Evolutionary conservation across 2,797 vertebrate species (phyloP).

Genomic region (Neoniphon sammara): DNA sequence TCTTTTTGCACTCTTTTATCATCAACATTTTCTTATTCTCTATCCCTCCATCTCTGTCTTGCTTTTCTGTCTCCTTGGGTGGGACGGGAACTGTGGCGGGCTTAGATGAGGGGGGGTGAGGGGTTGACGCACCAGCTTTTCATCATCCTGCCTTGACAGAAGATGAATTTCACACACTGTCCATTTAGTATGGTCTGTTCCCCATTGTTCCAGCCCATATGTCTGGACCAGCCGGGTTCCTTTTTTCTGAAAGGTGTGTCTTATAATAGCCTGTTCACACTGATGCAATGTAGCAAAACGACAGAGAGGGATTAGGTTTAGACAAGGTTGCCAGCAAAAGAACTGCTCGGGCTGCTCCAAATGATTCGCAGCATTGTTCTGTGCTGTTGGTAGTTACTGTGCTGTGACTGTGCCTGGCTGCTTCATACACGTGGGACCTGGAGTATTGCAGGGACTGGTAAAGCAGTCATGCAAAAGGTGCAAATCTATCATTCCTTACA

Average conservation of each 20-base stretch:
- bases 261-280: conserved; percentile 32
- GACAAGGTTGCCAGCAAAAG: conserved; percentile 62
- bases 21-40: not conserved
- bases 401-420: conserved; percentile 69
- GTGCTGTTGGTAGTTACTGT: conserved; percentile 67
- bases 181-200: conserved; percentile 57
- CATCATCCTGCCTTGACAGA: conserved; percentile 58
- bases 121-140: conserved; percentile 72
- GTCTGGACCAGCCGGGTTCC: conserved; percentile 37
- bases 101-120: conserved; percentile 57
- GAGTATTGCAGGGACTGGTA: conserved; percentile 41
- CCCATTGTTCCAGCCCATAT: conserved; percentile 60
- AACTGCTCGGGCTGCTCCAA: conserved; percentile 63
- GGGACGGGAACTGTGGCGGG: conserved; percentile 51
- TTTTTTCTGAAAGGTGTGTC: conserved; percentile 39
- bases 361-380: conserved; percentile 66
- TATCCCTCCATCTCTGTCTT: conserved; percentile 15
- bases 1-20: conserved; percentile 12
- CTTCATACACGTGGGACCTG: conserved; percentile 57
- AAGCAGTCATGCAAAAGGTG: conserved; percentile 59
- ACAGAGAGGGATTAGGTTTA: conserved; percentile 68
- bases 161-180: conserved; percentile 70
- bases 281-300: conserved; percentile 32
- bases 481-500: conserved; percentile 31
- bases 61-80: conserved; percentile 50